phyloP scores from a whole-genome alignment of 2,888 invertebrate species.

The Calameuta pallipes region DNA sequence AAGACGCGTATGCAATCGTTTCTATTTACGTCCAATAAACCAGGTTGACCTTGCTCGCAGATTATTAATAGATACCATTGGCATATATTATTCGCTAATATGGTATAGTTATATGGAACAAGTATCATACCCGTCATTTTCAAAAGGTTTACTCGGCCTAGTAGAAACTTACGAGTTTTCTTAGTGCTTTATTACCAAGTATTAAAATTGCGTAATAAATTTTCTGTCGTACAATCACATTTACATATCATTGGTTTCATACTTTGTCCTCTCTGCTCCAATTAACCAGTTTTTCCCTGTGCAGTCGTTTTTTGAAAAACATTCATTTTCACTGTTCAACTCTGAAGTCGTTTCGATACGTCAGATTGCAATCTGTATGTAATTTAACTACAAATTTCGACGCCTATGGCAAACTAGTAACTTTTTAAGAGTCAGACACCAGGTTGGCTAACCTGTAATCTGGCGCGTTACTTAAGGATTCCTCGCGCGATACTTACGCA shows the following conservation, averaged over 20 bases:
- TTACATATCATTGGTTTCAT: not conserved
- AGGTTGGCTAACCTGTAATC: not conserved
- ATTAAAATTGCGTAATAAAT: not conserved
- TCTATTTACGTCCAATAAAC: conserved; percentile 23
- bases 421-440: not conserved
- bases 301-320: not conserved
- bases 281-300: not conserved
- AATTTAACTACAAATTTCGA: not conserved
- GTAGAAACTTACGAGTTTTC: not conserved
- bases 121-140: not conserved
- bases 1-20: conserved; percentile 9
- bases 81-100: not conserved
- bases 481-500: not conserved
- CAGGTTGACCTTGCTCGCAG: conserved; percentile 17
- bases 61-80: conserved; percentile 20
- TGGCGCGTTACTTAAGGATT: not conserved
- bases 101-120: not conserved
- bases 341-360: not conserved
- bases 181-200: not conserved
- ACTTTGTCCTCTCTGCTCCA: not conserved
- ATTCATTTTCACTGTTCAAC: not conserved
- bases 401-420: not conserved
- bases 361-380: not conserved
- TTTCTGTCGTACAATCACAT: not conserved
- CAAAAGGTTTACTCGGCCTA: not conserved